A percentile compares a stretch with the other conserved stretches of the same genome.
Evolutionary conservation across 2,113 vertebrate genomes (phyloP).

Genomic region (Anser brachyrhynchus): DNA sequence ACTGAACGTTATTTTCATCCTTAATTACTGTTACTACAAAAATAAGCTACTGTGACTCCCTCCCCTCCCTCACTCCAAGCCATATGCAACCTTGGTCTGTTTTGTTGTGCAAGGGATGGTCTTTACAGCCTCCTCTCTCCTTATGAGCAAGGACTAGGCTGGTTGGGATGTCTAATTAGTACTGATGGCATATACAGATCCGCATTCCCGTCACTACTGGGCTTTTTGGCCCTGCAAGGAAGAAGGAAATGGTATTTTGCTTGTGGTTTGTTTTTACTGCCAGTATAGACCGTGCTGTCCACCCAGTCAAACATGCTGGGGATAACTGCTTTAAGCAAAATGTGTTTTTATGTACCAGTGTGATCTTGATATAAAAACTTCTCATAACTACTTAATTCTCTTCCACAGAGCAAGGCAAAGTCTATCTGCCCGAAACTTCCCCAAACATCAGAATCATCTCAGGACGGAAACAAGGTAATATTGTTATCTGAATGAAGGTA

Average conservation of each 20-base stretch:
- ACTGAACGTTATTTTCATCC: background rate
- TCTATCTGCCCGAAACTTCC: background rate
- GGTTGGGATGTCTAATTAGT: background rate
- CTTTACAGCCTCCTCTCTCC: background rate
- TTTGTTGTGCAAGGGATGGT: background rate
- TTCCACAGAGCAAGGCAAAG: background rate
- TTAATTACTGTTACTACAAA: background rate
- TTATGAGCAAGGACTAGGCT: background rate
- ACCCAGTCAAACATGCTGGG: background rate
- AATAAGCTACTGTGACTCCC: background rate
- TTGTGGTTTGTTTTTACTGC: background rate
- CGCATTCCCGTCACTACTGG: background rate
- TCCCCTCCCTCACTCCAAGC: background rate
- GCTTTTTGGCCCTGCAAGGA: background rate
- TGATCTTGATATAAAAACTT: background rate
- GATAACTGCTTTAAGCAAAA: background rate
- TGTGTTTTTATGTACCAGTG: background rate
- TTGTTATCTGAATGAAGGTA: background rate
- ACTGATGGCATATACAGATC: background rate
- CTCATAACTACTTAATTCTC: background rate
- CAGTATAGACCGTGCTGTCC: background rate
- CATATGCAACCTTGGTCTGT: accelerated
- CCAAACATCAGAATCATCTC: background rate
- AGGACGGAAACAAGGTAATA: background rate
- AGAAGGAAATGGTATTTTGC: background rate